Percentiles rank a stretch among this genome's conserved stretches.
Evolutionary conservation across 2,113 vertebrate genomes (phyloP).

Genomic region (Rhombomys opimus): DNA sequence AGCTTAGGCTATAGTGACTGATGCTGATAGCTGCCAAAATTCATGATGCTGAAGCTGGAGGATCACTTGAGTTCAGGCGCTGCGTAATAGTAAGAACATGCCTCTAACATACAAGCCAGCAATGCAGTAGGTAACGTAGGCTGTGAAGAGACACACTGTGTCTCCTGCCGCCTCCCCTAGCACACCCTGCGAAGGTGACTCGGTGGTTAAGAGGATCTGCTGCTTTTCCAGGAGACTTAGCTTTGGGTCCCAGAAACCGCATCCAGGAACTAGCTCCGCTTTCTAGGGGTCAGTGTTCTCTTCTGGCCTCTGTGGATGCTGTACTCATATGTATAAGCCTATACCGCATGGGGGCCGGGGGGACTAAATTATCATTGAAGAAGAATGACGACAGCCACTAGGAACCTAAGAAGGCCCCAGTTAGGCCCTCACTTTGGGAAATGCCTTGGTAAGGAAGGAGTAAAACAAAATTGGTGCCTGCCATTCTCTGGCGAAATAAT

Average conservation of each 20-base stretch:
- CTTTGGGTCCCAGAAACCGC: background rate
- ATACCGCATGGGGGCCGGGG: too few species aligned
- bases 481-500: background rate
- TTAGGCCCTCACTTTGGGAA: background rate
- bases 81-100: background rate
- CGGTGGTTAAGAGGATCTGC: background rate
- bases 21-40: background rate
- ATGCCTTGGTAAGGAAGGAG: background rate
- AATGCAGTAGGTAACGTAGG: background rate
- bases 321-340: background rate
- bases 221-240: background rate
- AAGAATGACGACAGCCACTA: background rate
- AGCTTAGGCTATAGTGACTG: background rate
- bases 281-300: background rate
- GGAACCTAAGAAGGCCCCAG: background rate
- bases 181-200: background rate
- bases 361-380: background rate
- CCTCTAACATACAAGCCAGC: background rate
- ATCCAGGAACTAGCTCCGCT: background rate
- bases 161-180: background rate
- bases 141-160: background rate
- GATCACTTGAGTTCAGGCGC: background rate
- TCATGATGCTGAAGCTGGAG: background rate
- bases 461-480: background rate
- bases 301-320: background rate